Evolutionary conservation across 2,797 vertebrate genomes (phyloP).

Genomic region (Coregonus ussuriensis): DNA sequence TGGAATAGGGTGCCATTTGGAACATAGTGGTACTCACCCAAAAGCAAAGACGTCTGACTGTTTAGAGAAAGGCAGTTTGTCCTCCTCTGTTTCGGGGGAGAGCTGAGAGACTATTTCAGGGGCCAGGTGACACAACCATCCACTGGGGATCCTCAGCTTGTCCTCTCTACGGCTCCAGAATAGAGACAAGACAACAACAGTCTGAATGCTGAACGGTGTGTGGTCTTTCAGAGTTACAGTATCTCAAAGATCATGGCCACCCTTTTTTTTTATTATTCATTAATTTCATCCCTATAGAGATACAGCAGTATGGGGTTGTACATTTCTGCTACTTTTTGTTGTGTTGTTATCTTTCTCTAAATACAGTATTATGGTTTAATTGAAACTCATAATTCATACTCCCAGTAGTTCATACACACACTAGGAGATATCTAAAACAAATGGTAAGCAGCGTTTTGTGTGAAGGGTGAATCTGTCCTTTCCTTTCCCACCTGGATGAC

Average conservation of each 20-base stretch:
- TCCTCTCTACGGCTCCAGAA: slow-evolving; percentile 82
- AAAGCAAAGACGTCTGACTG: slow-evolving; percentile 97
- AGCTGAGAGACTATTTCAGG: slow-evolving; percentile 98
- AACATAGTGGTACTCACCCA: slow-evolving; percentile 80
- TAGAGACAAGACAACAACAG: background rate
- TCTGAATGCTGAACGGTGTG: background rate
- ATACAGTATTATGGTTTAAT: background rate
- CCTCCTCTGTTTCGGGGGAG: slow-evolving; percentile 94
- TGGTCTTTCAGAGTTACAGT: background rate
- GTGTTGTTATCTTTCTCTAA: background rate
- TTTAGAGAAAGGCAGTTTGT: slow-evolving; percentile 98
- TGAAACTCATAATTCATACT: background rate
- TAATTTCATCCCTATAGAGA: too few relatives aligned
- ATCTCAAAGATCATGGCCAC: background rate
- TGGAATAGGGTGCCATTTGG: background rate
- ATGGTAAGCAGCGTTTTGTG: background rate
- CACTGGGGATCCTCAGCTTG: slow-evolving; percentile 92
- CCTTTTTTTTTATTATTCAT: background rate
- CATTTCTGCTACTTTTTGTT: too few relatives aligned
- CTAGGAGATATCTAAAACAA: background rate
- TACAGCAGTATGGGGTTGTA: too few relatives aligned
- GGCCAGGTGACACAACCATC: slow-evolving; percentile 97
- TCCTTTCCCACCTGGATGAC: background rate
- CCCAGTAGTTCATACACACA: background rate
- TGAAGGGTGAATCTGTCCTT: background rate